Evolutionary conservation across 2,797 vertebrate species (phyloP).

Genomic region (Lepilemur ruficaudatus): DNA sequence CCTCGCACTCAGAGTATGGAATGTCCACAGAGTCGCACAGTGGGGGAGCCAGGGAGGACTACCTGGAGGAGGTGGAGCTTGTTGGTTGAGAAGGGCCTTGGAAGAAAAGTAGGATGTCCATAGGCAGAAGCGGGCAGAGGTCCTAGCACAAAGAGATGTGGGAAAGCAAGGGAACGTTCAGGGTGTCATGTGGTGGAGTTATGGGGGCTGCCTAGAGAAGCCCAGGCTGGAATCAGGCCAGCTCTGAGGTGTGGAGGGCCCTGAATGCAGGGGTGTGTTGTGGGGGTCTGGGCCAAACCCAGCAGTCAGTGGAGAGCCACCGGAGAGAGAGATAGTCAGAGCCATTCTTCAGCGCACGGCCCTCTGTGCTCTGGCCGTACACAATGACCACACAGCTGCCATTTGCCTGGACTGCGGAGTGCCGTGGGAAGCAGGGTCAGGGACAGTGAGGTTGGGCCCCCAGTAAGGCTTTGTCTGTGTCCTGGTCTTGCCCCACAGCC

Average conservation of each 20-base stretch:
- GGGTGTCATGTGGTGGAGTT: neutral
- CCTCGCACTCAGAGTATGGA: neutral
- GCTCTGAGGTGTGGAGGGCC: neutral
- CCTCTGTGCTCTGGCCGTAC: neutral
- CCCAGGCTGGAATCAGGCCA: neutral
- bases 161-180: neutral
- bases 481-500: neutral
- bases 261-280: neutral
- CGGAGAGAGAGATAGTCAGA: neutral
- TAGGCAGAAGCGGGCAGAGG: neutral
- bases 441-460: neutral
- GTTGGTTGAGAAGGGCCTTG: neutral
- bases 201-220: neutral
- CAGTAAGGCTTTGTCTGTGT: neutral
- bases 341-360: neutral
- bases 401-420: neutral
- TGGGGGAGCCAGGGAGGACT: neutral
- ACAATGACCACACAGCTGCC: neutral
- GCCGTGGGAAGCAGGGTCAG: neutral
- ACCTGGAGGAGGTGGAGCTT: neutral
- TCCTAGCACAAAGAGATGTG: neutral
- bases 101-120: neutral
- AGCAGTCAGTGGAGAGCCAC: neutral
- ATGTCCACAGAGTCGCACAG: neutral
- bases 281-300: neutral